phyloP scores from a whole-genome alignment of 1,140 invertebrate genomes.

The Amyelois transitella region DNA sequence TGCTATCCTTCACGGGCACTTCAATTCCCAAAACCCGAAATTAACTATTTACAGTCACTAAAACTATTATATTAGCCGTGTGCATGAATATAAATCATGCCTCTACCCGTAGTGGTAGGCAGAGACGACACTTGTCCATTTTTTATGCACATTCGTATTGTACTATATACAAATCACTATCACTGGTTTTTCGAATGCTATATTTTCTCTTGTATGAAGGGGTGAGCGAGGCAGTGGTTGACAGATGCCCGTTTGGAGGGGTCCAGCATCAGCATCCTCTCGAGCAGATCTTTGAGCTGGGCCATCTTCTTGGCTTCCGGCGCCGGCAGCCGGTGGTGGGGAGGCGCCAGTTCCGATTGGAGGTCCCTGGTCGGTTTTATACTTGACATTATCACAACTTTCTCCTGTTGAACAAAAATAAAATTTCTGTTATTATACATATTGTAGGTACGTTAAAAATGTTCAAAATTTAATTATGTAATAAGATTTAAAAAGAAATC shows the following conservation, averaged over 20 bases:
- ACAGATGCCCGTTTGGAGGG: constrained; percentile 93
- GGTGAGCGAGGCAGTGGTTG: constrained; percentile 95
- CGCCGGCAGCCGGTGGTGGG: constrained; percentile 89
- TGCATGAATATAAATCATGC: no score
- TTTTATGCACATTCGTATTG: no score
- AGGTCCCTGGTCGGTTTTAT: constrained; percentile 91
- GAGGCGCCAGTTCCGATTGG: constrained; percentile 89
- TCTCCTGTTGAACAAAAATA: constrained; percentile 84
- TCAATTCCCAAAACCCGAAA: no score
- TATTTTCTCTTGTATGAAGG: constrained; percentile 85
- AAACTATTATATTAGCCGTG: no score
- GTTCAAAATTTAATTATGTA: no score
- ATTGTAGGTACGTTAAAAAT: neutral
- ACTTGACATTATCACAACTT: constrained; percentile 95
- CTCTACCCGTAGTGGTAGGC: no score
- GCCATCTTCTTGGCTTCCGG: constrained; percentile 92
- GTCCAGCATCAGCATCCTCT: constrained; percentile 95
- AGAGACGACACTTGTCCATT: no score
- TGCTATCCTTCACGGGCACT: no score
- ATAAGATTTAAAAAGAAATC: no score
- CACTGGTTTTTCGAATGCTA: constrained; percentile 2
- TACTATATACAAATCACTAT: neutral
- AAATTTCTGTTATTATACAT: constrained; percentile 1
- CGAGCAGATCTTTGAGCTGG: constrained; percentile 95
- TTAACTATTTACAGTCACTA: no score